A percentile compares a stretch with the other conserved stretches of the same genome.
These are phyloP conservation scores for Smithornis capensis DNA, from an alignment of 2,113 vertebrate genomes.

Conservation along the genomic window DNA sequence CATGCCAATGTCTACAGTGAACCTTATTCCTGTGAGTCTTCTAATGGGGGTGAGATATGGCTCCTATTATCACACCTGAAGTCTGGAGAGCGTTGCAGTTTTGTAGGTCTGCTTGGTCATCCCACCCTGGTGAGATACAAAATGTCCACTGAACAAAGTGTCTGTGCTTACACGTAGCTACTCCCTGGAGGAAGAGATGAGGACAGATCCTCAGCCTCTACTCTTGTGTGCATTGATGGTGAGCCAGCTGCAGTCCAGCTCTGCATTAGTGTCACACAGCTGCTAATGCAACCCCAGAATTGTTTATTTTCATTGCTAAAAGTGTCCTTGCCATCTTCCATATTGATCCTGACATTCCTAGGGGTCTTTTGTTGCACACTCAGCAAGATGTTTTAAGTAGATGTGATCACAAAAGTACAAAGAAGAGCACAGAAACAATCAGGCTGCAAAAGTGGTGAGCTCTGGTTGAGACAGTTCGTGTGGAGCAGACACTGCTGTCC, in stretches of 20 bases:
- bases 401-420: not conserved
- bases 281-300: not conserved
- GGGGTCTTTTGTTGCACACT: not conserved
- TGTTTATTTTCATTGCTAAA: not conserved
- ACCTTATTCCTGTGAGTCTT: not conserved
- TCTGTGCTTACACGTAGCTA: not conserved
- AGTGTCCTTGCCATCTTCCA: not conserved
- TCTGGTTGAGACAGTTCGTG: not conserved
- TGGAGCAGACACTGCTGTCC: not conserved
- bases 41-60: not conserved
- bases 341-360: fast-evolving
- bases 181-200: not conserved
- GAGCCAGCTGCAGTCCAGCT: not conserved
- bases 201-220: not conserved
- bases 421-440: not conserved
- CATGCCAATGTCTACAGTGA: not conserved
- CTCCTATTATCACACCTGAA: not conserved
- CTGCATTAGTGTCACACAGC: not conserved
- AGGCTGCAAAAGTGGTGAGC: not conserved
- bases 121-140: not conserved
- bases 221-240: fast-evolving
- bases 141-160: not conserved
- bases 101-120: not conserved
- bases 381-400: not conserved
- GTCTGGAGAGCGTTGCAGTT: not conserved